A percentile compares a stretch with the other conserved stretches of the same genome.
Evolutionary conservation across 2,888 invertebrate species (phyloP).

Genomic region (Dexiosoma caninum): DNA sequence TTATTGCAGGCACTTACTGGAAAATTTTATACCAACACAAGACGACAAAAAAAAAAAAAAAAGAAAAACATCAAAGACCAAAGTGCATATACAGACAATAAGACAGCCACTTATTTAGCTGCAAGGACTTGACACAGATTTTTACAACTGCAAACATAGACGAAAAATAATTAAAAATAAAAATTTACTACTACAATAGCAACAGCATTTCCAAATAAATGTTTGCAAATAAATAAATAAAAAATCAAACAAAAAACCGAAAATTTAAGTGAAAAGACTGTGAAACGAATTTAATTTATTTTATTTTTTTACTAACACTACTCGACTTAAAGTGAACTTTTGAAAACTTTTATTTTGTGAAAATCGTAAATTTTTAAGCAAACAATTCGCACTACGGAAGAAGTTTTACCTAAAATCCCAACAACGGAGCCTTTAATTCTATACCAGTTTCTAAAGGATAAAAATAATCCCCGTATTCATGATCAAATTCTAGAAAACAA

Average conservation of each 20-base stretch:
- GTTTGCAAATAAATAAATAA: constrained; percentile 2
- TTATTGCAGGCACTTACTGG: constrained; percentile 7
- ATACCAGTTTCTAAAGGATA: constrained; percentile 60
- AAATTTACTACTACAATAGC: neutral
- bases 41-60: constrained; percentile 9
- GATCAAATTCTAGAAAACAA: constrained; percentile 63
- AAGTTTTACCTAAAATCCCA: constrained; percentile 72
- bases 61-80: constrained; percentile 21
- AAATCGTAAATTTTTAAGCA: constrained; percentile 32
- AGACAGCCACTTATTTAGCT: constrained; percentile 46
- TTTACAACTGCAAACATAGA: constrained; percentile 54
- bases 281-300: constrained; percentile 52
- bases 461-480: constrained; percentile 54
- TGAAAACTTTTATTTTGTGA: constrained; percentile 36
- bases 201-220: neutral
- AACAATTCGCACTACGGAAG: constrained; percentile 62
- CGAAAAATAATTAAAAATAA: constrained; percentile 44
- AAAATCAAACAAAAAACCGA: neutral
- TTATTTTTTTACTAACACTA: neutral
- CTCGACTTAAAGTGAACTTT: constrained; percentile 20
- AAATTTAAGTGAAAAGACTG: constrained; percentile 37
- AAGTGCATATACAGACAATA: constrained; percentile 40
- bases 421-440: constrained; percentile 77
- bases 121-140: constrained; percentile 67
- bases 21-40: constrained; percentile 3